These are phyloP conservation scores for Trissonchulus sp. DNA, from an alignment of 2,888 invertebrate genomes.

Conservation along the genomic window DNA sequence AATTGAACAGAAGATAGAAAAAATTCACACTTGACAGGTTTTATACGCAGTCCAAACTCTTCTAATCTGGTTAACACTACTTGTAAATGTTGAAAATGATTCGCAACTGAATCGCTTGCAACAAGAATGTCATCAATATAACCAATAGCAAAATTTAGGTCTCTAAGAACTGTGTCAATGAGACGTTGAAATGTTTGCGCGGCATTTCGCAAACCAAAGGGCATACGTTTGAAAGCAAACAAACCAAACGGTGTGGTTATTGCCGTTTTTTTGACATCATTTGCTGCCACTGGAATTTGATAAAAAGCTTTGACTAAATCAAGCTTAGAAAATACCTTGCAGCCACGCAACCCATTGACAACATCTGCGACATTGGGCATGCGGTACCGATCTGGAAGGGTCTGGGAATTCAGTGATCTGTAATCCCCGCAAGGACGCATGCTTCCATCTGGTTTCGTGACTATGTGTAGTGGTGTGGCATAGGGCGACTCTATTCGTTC, in stretches of 20 bases:
- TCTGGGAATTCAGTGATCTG: too few relatives aligned
- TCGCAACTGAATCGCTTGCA: background rate
- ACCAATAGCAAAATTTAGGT: background rate
- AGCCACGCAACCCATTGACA: too few relatives aligned
- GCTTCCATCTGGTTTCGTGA: too few relatives aligned
- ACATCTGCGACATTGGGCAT: too few relatives aligned
- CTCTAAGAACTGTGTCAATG: background rate
- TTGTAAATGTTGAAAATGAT: background rate
- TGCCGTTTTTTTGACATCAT: background rate
- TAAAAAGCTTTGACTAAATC: slow-evolving; percentile 3
- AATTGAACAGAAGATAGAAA: background rate
- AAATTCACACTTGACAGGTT: slow-evolving; percentile 4
- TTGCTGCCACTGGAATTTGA: too few relatives aligned
- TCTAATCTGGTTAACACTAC: background rate
- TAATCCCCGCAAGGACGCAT: too few relatives aligned
- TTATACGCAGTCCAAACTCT: too few relatives aligned
- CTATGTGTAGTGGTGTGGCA: too few relatives aligned
- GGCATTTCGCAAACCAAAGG: slow-evolving; percentile 16
- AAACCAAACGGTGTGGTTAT: too few relatives aligned
- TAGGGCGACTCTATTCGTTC: too few relatives aligned
- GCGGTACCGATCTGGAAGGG: too few relatives aligned
- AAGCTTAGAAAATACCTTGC: slow-evolving; percentile 9
- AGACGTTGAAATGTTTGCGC: slow-evolving; percentile 21
- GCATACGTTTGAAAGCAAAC: background rate
- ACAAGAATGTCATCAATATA: slow-evolving; percentile 15